Evolutionary conservation across 1,140 invertebrate genomes (phyloP), one percentile per base, ranked within the genome.

Genomic region (Chironomus tepperi): DNA sequence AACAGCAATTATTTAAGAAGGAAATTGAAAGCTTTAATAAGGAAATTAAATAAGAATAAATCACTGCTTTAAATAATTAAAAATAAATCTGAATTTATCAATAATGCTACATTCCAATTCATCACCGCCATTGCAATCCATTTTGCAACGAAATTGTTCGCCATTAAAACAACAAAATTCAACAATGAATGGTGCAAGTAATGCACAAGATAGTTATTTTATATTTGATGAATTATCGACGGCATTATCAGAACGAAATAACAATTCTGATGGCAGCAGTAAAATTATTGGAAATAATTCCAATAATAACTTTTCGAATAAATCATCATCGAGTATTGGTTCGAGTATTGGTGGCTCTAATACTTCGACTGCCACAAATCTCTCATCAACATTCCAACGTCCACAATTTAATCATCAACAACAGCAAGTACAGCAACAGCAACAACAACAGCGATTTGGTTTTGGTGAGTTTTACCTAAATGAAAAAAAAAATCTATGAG

Each of bases 161-260:
- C 65, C 65, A 70, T 70, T 70, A 6, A 70, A 70, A 6, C 65
- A 70, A 16, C 65, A 70, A 19, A 70, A 18, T 18, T 19, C 65
- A 5, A 70, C 65, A 70, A 70, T 70, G 65, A 70, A 70, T 70
- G 65, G 65, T 70, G 3, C 65, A 5, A 21, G 65, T 12, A 70
- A 18, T 70, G 65, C 19, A 10, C 65, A 70, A 21, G 65, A 43
- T 21, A 47, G 74, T 16, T 74, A 74, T 19, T 74, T 74, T 47
- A 74, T 64, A 65, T 74, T 74, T 74, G 74, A 74, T 74, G 74
- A 74, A 16, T 21, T 74, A 8, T 47, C 74, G 43, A 65, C 74
- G 8, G 47, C 74, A 65, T 42, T 74, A 65, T 47, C 43, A 9
- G 74, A 74, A n/a, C 47, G 74, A 42, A 21, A 43, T 47, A 67